These are phyloP conservation scores for Cynaeus angustus DNA, from an alignment of 2,888 invertebrate species.

Conservation along the genomic window DNA sequence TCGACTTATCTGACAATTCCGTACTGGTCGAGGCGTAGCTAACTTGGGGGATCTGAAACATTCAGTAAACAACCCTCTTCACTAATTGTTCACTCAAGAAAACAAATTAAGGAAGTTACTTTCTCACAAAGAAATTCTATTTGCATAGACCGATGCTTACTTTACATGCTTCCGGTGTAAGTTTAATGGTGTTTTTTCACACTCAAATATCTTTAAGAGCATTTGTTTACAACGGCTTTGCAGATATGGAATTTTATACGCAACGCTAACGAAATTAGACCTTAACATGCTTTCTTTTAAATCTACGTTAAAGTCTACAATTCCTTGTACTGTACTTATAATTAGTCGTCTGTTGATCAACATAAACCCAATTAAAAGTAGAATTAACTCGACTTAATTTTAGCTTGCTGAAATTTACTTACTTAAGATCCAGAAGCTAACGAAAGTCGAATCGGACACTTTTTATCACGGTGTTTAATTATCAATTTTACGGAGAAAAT, in stretches of 20 bases:
- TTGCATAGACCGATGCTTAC: conserved; percentile 41
- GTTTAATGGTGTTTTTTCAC: conserved; percentile 34
- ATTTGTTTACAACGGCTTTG: conserved; percentile 11
- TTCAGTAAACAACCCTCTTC: conserved; percentile 47
- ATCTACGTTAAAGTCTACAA: no score
- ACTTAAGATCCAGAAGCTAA: conserved; percentile 11
- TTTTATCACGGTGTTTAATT: neutral
- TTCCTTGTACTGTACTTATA: conserved; percentile 21
- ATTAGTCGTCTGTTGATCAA: conserved; percentile 31
- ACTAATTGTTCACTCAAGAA: conserved; percentile 48
- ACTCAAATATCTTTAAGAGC: conserved; percentile 14
- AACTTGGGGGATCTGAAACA: conserved; percentile 78
- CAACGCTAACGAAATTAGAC: no score
- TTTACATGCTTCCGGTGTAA: conserved; percentile 37
- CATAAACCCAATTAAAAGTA: conserved; percentile 32
- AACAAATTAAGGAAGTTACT: conserved; percentile 50
- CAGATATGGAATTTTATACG: conserved; percentile 34
- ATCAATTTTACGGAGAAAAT: neutral
- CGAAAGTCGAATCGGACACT: conserved; percentile 10
- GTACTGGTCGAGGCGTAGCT: conserved; percentile 83
- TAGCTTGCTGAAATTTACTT: conserved; percentile 12
- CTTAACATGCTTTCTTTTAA: no score
- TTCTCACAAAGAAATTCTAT: conserved; percentile 48
- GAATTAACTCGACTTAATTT: conserved; percentile 31
- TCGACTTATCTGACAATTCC: conserved; percentile 80